These are phyloP conservation scores for Varecia variegata DNA, from an alignment of 2,797 vertebrate genomes.

Conservation along the genomic window DNA sequence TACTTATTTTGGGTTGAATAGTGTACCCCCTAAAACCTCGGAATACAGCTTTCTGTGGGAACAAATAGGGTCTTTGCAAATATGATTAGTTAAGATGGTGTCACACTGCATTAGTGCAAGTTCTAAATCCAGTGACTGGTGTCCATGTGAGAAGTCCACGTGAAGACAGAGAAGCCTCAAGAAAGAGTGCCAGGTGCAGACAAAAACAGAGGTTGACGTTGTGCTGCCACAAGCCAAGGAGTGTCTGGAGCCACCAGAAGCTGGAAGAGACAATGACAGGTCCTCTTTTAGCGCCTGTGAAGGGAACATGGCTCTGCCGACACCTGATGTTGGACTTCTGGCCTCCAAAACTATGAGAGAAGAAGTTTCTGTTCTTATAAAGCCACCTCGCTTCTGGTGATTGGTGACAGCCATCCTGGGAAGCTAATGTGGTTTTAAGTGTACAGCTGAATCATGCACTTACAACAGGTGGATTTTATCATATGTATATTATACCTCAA, in stretches of 20 bases:
- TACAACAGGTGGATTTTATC: not conserved
- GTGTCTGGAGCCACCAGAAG: not conserved
- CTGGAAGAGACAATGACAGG: not conserved
- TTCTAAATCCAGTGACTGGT: not conserved
- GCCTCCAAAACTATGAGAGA: not conserved
- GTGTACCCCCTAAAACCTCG: not conserved
- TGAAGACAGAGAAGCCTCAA: not conserved
- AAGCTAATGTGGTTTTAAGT: not conserved
- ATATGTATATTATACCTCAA: not conserved
- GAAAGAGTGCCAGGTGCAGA: not conserved
- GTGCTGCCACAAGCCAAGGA: not conserved
- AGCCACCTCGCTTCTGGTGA: not conserved
- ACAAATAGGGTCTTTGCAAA: not conserved
- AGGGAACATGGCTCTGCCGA: fast-evolving
- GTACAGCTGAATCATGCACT: not conserved
- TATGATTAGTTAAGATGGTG: too few species aligned
- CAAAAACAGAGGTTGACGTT: too few species aligned
- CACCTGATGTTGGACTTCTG: not conserved
- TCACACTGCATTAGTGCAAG: fast-evolving
- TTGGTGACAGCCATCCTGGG: not conserved
- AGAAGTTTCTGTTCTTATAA: not conserved
- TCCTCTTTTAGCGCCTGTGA: fast-evolving
- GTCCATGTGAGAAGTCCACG: not conserved
- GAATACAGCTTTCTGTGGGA: not conserved
- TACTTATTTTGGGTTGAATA: not conserved